Percentiles rank a stretch among this genome's conserved stretches.
Evolutionary conservation across 2,797 vertebrate genomes (phyloP).

Genomic region (Amphiprion clarkii): DNA sequence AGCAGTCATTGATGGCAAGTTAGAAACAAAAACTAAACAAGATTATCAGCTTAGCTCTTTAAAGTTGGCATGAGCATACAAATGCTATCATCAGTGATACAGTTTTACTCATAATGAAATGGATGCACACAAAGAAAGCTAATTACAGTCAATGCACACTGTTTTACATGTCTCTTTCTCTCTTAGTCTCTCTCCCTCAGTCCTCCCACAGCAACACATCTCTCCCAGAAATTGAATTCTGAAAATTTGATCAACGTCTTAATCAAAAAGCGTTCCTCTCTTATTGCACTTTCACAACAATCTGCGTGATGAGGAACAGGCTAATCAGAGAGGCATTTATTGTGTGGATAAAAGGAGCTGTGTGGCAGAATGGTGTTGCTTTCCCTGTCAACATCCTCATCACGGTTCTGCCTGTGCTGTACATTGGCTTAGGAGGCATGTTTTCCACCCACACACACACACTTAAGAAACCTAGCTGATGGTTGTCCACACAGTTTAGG

Average conservation of each 20-base stretch:
- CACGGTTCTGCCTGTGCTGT: slow-evolving; percentile 7
- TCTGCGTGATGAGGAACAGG: slow-evolving; percentile 34
- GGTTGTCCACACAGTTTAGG: not conserved
- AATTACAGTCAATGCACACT: slow-evolving; percentile 42
- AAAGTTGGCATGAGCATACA: not conserved
- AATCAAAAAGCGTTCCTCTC: slow-evolving; percentile 63
- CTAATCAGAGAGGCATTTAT: slow-evolving; percentile 67
- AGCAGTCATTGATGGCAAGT: no score
- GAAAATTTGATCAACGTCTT: slow-evolving; percentile 76
- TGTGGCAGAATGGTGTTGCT: slow-evolving; percentile 59
- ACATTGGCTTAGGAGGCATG: not conserved
- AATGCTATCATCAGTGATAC: slow-evolving; percentile 17
- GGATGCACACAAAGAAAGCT: slow-evolving; percentile 55
- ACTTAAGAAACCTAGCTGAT: not conserved
- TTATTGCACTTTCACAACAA: slow-evolving; percentile 52
- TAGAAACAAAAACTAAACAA: slow-evolving; percentile 1
- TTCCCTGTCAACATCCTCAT: slow-evolving; percentile 48
- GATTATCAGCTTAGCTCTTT: slow-evolving; percentile 9
- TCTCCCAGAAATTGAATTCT: slow-evolving; percentile 69
- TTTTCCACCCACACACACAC: not conserved
- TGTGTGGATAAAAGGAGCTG: slow-evolving; percentile 46
- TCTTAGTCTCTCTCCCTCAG: not conserved
- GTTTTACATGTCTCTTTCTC: slow-evolving; percentile 15
- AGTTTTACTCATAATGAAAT: slow-evolving; percentile 36
- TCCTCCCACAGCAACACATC: slow-evolving; percentile 2